These are phyloP conservation scores for Aporrectodea caliginosa DNA, from an alignment of 1,140 invertebrate genomes.

Conservation along the genomic window DNA sequence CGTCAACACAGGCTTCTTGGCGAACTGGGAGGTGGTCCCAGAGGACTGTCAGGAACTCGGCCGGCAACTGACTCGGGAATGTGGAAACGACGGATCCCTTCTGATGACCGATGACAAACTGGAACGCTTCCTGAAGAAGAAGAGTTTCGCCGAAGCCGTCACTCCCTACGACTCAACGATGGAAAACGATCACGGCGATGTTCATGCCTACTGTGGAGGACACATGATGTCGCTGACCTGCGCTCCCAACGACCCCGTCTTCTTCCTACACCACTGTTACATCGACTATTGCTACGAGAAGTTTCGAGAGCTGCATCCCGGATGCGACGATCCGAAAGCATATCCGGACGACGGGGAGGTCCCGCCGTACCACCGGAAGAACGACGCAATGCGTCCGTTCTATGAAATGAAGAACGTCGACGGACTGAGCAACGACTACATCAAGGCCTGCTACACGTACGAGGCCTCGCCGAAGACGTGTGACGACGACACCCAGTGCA, in stretches of 20 bases:
- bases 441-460: background rate
- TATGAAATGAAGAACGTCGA: slow-evolving; percentile 10
- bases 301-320: background rate
- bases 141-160: background rate
- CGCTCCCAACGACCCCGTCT: slow-evolving; percentile 5
- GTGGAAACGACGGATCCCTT: background rate
- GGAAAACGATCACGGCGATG: slow-evolving; percentile 11
- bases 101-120: background rate
- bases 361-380: background rate
- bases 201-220: background rate
- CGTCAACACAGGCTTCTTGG: background rate
- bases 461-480: slow-evolving; percentile 1
- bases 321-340: background rate
- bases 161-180: background rate
- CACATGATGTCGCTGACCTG: slow-evolving; percentile 7
- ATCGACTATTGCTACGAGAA: background rate
- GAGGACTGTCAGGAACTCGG: background rate
- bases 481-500: background rate
- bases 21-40: background rate
- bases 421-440: slow-evolving; percentile 20
- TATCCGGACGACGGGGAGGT: background rate
- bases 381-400: slow-evolving; percentile 3
- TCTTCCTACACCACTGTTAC: slow-evolving; percentile 12
- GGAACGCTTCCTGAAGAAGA: background rate
- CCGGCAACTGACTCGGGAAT: background rate